Conservation (phyloP, 2,888 invertebrate genomes). For the Orthonychiurus folsomi region DNA sequence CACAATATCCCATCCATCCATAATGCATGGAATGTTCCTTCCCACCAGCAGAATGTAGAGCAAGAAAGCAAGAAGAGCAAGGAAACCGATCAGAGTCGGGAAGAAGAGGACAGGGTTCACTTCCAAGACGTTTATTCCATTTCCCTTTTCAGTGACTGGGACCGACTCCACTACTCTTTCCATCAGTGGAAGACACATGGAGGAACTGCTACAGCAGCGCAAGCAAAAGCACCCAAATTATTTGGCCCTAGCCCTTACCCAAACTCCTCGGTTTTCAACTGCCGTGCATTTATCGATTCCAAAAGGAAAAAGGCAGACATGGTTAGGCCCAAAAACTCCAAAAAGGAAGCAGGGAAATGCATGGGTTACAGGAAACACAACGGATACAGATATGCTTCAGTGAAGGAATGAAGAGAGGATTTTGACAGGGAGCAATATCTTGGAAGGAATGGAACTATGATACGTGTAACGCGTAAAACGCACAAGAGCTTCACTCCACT, state of each 20-base stretch:
- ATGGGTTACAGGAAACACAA: neutral
- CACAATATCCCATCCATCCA: no score
- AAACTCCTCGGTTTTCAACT: neutral
- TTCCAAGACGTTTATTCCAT: no score
- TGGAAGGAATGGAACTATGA: neutral
- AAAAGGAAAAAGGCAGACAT: neutral
- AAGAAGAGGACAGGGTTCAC: no score
- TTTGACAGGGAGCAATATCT: slow-evolving; percentile 1
- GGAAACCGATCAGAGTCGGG: no score
- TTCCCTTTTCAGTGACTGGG: slow-evolving; percentile 1
- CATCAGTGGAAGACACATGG: no score
- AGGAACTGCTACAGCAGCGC: no score
- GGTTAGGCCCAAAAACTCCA: no score
- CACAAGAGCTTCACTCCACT: neutral
- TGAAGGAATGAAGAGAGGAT: neutral
- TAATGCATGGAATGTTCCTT: no score
- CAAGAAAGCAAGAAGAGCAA: no score
- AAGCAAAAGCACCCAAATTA: neutral
- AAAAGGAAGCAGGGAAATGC: neutral
- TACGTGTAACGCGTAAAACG: no score
- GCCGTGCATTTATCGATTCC: neutral
- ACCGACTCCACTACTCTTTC: no score
- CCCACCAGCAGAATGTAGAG: no score
- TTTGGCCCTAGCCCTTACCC: neutral
- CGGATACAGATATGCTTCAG: neutral